A percentile compares a stretch with the other conserved stretches of the same genome.
Conservation (phyloP, 2,113 vertebrate genomes). For the Datnioides undecimradiatus region DNA sequence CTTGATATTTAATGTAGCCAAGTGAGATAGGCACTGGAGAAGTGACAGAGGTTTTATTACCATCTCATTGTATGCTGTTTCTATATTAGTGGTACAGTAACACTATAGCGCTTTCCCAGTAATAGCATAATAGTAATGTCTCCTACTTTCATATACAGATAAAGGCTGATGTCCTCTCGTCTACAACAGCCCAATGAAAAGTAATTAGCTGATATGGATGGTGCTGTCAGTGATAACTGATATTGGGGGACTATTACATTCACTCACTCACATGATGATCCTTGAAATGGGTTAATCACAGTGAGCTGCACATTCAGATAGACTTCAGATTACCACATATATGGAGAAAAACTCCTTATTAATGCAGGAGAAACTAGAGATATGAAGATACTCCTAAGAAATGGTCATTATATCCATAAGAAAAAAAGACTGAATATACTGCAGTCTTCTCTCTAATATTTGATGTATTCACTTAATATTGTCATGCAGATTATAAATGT, state of each 20-base stretch:
- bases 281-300: conserved; percentile 71
- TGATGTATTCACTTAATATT: conserved; percentile 12
- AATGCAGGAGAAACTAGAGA: background rate
- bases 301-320: conserved; percentile 60
- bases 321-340: conserved; percentile 37
- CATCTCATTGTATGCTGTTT: conserved; percentile 51
- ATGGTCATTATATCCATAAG: background rate
- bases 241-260: conserved; percentile 76
- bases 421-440: conserved; percentile 5
- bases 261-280: conserved; percentile 62
- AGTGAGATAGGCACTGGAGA: conserved; percentile 29
- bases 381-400: background rate
- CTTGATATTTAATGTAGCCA: conserved; percentile 66
- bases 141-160: conserved; percentile 63
- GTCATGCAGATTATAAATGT: conserved; percentile 27
- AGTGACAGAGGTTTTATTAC: conserved; percentile 63
- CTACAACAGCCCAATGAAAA: conserved; percentile 70
- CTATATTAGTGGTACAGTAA: conserved; percentile 53
- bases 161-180: conserved; percentile 69
- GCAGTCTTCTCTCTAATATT: background rate
- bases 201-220: conserved; percentile 82
- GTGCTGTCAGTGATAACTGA: conserved; percentile 80
- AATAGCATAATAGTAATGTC: conserved; percentile 58
- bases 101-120: conserved; percentile 26
- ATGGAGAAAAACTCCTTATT: conserved; percentile 26